Evolutionary conservation across 2,797 vertebrate species (phyloP), one percentile per base, ranked within the genome.

Genomic region (Calcarius lapponicus): DNA sequence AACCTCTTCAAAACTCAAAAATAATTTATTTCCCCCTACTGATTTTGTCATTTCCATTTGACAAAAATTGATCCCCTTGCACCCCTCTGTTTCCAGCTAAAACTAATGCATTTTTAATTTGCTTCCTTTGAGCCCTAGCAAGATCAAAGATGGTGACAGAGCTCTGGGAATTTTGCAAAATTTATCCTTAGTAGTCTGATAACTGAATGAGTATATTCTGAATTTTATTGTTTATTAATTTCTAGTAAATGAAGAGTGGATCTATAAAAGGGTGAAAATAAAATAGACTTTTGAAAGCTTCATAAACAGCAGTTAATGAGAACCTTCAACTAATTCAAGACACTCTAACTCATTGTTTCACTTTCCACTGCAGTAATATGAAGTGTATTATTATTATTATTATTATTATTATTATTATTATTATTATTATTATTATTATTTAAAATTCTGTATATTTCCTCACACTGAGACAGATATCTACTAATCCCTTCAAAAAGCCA

Each of bases 31-130:
- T 88, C 17, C 36, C 45, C 70, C 69, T 81, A 90, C 70, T 66
- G 79, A 56, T 81, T 95, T 80, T 79, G 24, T 73, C 16, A 72
- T 91, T 88, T 96, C 32, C 73, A 73, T 92, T 42, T 88, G 80
- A 93, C 31, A 88, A 90, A 94, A 95, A 92, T 45, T 45, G 72
- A 94, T 92, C 85, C 73, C 66, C 50, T 64, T 75, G 75, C 65
- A 90, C 40, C 61, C 53, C 40, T 79, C 57, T 70, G 69, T 64
- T 95, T 95, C 17, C 73, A 90, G 50, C 18, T 83, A 69, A 94
- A 92, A 95, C 71, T 56, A 93, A 95, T 91, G 69, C 29, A 75
- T 83, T 95, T 94, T 88, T 86, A 90, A 95, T 93, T 91, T 90
- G 56, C n/a, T 86, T 94, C 75, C 66, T 88, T 72, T 91, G 76